These are phyloP conservation scores for Gryllus longicercus DNA, from an alignment of 2,888 invertebrate species.

Conservation along the genomic window DNA sequence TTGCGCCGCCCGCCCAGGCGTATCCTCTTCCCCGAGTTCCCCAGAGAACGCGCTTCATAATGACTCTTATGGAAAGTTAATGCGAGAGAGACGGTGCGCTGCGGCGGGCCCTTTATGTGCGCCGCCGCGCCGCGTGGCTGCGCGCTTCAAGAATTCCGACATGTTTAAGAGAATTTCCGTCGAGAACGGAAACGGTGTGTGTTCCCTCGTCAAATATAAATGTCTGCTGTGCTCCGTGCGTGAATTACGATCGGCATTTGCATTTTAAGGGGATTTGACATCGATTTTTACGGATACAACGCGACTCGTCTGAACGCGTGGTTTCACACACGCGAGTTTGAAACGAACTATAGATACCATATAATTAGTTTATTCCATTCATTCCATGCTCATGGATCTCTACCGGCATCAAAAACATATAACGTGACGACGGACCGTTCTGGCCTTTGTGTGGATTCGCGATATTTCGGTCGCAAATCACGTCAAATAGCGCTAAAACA, in stretches of 20 bases:
- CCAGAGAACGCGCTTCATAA: not conserved
- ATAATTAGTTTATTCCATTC: no score
- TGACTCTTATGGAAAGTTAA: conserved; percentile 2
- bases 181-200: not conserved
- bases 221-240: not conserved
- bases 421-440: no score
- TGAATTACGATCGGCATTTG: not conserved
- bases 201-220: not conserved
- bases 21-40: not conserved
- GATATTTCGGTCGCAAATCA: no score
- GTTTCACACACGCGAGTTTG: no score
- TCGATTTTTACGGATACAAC: not conserved
- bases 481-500: no score
- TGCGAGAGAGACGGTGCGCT: not conserved
- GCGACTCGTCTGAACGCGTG: no score
- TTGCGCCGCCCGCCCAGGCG: not conserved
- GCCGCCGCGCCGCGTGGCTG: not conserved
- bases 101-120: not conserved
- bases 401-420: no score
- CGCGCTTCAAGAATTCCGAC: conserved; percentile 11
- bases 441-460: no score
- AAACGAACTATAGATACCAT: no score
- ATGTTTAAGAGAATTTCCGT: conserved; percentile 1
- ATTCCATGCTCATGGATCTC: no score
- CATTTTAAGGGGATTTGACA: not conserved